Evolutionary conservation across 2,113 vertebrate species (phyloP).

Genomic region (Myotis brandtii): DNA sequence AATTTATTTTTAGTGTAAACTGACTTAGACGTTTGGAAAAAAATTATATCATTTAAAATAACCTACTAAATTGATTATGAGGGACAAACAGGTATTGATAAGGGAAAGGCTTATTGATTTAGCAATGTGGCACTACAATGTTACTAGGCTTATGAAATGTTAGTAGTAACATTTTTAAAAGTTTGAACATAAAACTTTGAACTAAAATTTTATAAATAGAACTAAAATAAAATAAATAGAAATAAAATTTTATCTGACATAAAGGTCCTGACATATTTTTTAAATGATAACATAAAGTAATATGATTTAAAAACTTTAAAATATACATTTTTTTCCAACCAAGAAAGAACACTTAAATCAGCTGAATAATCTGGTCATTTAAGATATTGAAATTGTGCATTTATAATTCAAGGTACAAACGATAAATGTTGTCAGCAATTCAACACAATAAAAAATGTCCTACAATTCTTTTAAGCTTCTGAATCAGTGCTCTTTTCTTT

Average conservation of each 20-base stretch:
- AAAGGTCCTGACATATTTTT: background rate
- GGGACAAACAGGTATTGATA: background rate
- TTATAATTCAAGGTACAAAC: slow-evolving; percentile 34
- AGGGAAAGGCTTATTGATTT: background rate
- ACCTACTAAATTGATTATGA: background rate
- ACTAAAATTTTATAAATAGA: background rate
- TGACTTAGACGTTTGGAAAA: background rate
- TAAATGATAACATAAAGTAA: background rate
- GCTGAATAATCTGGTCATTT: background rate
- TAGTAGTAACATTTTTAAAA: background rate
- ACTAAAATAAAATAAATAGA: background rate
- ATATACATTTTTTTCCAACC: slow-evolving; percentile 9
- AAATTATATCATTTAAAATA: background rate
- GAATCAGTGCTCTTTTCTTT: background rate
- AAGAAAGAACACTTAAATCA: slow-evolving; percentile 43
- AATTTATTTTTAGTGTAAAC: slow-evolving; percentile 14
- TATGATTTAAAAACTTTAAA: background rate
- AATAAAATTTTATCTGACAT: background rate
- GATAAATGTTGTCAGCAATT: background rate
- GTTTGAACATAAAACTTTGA: slow-evolving; percentile 3
- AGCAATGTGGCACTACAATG: background rate
- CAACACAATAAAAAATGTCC: background rate
- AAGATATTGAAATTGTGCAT: background rate
- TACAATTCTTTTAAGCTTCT: background rate
- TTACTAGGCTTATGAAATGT: background rate